phyloP scores from a whole-genome alignment of 2,113 vertebrate species.

The Charina bottae region DNA sequence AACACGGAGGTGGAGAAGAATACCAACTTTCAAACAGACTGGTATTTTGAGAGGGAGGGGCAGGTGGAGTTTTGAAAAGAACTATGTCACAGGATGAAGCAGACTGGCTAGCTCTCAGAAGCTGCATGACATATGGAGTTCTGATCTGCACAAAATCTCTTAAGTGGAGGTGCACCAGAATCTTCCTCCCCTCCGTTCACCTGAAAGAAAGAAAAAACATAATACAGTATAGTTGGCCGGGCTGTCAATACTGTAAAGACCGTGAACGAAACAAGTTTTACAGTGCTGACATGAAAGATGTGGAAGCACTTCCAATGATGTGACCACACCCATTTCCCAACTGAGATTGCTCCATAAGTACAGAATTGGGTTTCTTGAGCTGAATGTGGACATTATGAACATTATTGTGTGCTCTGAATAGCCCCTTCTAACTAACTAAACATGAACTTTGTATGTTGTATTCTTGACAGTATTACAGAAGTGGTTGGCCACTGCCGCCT shows the following conservation, averaged over 20 bases:
- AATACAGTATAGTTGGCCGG: background rate
- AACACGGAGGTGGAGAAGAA: background rate
- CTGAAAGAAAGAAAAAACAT: slow-evolving; percentile 64
- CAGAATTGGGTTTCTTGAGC: background rate
- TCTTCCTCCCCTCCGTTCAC: slow-evolving; percentile 83
- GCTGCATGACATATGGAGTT: slow-evolving; percentile 76
- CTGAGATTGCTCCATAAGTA: background rate
- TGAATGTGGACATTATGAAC: background rate
- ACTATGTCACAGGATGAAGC: background rate
- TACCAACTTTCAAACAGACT: background rate
- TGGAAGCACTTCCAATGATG: background rate
- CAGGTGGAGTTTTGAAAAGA: background rate
- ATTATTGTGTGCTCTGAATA: background rate
- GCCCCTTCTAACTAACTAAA: background rate
- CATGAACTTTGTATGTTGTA: background rate
- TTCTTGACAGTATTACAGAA: background rate
- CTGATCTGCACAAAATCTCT: slow-evolving; percentile 90
- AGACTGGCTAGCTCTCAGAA: slow-evolving; percentile 81
- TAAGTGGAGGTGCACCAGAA: slow-evolving; percentile 84
- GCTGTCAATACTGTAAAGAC: background rate
- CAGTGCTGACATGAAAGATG: background rate
- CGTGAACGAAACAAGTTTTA: background rate
- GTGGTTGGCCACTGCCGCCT: background rate
- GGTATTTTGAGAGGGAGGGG: background rate
- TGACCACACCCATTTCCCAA: background rate